Conservation (phyloP, 2,113 vertebrate genomes). For the Cinclus mexicanus region DNA sequence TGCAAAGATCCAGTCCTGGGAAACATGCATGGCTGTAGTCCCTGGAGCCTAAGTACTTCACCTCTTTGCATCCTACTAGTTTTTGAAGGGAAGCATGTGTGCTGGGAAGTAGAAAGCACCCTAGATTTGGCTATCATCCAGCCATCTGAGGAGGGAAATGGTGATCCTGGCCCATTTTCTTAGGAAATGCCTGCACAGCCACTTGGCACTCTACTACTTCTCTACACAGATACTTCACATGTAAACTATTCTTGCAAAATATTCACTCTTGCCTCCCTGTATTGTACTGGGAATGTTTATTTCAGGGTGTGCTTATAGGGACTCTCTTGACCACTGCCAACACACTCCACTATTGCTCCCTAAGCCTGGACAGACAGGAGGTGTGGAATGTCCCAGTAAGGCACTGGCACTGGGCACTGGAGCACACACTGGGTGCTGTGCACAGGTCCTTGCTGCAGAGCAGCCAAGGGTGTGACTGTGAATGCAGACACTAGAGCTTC, state of each 20-base stretch:
- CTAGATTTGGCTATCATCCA: background rate
- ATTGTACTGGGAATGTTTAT: background rate
- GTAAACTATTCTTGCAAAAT: background rate
- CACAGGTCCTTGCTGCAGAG: background rate
- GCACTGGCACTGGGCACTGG: background rate
- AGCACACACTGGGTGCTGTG: background rate
- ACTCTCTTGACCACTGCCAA: background rate
- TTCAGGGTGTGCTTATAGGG: background rate
- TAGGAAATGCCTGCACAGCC: background rate
- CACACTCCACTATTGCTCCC: fast-evolving
- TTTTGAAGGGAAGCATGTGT: background rate
- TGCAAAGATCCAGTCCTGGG: background rate
- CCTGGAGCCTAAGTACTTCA: background rate
- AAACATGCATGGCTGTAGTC: background rate
- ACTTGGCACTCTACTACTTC: background rate
- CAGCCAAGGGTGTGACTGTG: background rate
- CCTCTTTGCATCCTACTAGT: background rate
- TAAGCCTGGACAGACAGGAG: background rate
- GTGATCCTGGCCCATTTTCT: background rate
- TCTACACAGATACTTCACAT: fast-evolving
- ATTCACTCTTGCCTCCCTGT: background rate
- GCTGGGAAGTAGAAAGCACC: background rate
- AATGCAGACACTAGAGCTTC: background rate
- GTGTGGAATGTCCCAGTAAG: background rate
- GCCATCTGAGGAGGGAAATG: background rate